Percentiles rank a stretch among this genome's conserved stretches.
Conservation (phyloP, 2,888 invertebrate species). For the Phalera bucephala region DNA sequence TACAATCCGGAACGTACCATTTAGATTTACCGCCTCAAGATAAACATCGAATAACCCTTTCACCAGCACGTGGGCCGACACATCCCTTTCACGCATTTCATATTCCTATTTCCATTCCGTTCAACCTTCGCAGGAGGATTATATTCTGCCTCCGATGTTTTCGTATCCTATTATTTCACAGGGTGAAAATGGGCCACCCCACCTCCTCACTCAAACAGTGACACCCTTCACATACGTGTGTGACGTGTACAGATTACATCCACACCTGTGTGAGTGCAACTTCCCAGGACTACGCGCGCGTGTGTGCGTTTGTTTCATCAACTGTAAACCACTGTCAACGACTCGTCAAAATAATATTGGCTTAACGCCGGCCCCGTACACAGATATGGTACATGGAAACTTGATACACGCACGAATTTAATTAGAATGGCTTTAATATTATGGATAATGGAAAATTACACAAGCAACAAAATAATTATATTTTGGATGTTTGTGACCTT, state of each 20-base stretch:
- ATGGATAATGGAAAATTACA: constrained; percentile 37
- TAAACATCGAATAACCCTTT: constrained; percentile 76
- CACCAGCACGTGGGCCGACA: constrained; percentile 61
- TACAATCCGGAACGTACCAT: constrained; percentile 53
- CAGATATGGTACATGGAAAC: constrained; percentile 61
- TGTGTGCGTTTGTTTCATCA: constrained; percentile 73
- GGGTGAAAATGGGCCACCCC: constrained; percentile 81
- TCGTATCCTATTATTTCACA: constrained; percentile 82
- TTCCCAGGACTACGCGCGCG: constrained; percentile 36
- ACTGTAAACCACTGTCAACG: constrained; percentile 81
- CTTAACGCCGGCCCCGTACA: constrained; percentile 66
- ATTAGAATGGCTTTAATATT: constrained; percentile 49
- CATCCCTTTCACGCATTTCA: constrained; percentile 78
- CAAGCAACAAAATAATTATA: constrained; percentile 24
- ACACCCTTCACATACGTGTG: constrained; percentile 50
- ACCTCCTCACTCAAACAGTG: constrained; percentile 66
- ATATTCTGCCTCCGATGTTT: constrained; percentile 82
- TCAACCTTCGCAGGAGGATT: constrained; percentile 80
- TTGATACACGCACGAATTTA: constrained; percentile 70
- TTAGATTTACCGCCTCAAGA: constrained; percentile 68
- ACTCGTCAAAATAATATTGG: constrained; percentile 82
- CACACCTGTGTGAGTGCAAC: constrained; percentile 46
- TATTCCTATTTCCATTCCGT: constrained; percentile 79
- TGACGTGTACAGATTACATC: constrained; percentile 40
- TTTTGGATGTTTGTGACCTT: constrained; percentile 1